phyloP scores from a whole-genome alignment of 2,888 invertebrate species.

The Buathra laborator region DNA sequence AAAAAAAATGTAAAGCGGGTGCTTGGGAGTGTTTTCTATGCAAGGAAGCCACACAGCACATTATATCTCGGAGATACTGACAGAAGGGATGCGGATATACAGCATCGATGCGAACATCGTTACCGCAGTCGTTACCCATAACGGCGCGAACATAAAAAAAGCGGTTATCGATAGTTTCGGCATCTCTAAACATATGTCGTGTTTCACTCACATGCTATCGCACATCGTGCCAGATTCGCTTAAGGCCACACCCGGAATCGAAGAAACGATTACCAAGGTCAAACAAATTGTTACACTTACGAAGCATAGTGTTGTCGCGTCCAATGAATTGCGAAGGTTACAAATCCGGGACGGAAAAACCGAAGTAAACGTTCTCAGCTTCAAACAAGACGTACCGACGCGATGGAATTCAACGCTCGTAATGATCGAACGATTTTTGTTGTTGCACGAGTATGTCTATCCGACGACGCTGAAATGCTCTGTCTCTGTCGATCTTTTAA shows the following conservation, averaged over 20 bases:
- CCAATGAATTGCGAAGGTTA: conserved; percentile 51
- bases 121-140: conserved; percentile 64
- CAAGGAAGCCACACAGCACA: conserved; percentile 26
- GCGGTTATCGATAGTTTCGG: conserved; percentile 59
- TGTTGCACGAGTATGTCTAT: conserved; percentile 50
- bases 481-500: conserved; percentile 9
- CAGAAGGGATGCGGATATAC: not conserved
- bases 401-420: conserved; percentile 64
- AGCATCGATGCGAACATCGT: conserved; percentile 7
- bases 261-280: conserved; percentile 44
- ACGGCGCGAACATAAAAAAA: conserved; percentile 63
- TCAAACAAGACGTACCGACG: conserved; percentile 59
- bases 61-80: conserved; percentile 36
- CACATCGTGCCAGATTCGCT: conserved; percentile 55
- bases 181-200: conserved; percentile 54
- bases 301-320: conserved; percentile 41
- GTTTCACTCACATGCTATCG: conserved; percentile 65
- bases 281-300: conserved; percentile 53
- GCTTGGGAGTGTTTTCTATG: conserved; percentile 40
- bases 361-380: conserved; percentile 44
- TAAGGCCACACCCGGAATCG: conserved; percentile 7
- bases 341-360: conserved; percentile 53
- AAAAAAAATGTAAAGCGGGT: conserved; percentile 30
- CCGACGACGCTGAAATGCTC: conserved; percentile 52
- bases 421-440: conserved; percentile 63